A percentile compares a stretch with the other conserved stretches of the same genome.
Conservation (phyloP, 1,140 invertebrate species). For the Nomia melanderi region DNA sequence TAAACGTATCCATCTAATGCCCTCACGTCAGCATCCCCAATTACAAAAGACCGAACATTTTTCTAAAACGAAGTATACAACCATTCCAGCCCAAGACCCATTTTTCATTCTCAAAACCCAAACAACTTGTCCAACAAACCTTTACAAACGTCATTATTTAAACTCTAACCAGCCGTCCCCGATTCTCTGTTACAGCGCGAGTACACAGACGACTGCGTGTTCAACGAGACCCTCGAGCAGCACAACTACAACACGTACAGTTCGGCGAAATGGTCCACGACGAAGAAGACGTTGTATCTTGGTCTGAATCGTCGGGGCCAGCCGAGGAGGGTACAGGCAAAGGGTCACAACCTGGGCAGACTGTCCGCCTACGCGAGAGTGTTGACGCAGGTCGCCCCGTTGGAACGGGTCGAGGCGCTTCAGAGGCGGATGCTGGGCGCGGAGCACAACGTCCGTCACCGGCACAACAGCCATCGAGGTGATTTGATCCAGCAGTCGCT, state of each 20-base stretch:
- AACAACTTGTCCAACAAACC: no score
- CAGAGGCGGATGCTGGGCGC: conserved; percentile 70
- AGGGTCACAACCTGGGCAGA: conserved; percentile 86
- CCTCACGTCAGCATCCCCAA: no score
- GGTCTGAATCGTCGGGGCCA: conserved; percentile 87
- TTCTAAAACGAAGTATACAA: no score
- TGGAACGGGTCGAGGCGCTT: conserved; percentile 77
- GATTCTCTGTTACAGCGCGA: conserved; percentile 87
- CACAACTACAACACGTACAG: conserved; percentile 93
- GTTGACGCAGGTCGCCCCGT: conserved; percentile 84
- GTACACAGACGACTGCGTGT: conserved; percentile 91
- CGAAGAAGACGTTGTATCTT: conserved; percentile 87
- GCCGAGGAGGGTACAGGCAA: conserved; percentile 86
- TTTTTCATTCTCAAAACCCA: no score
- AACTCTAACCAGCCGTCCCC: conserved; percentile 40
- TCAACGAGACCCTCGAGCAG: conserved; percentile 91
- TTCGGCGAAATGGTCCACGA: conserved; percentile 87
- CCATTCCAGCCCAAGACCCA: no score
- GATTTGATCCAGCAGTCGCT: conserved; percentile 64
- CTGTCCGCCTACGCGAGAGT: conserved; percentile 86
- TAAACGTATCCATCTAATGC: no score
- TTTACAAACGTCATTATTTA: no score
- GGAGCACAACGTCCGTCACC: conserved; percentile 74
- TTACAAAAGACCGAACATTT: no score
- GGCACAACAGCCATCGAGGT: conserved; percentile 53